Evolutionary conservation across 2,113 vertebrate genomes (phyloP), one percentile per base, ranked within the genome.

Genomic region (Phaethon lepturus): DNA sequence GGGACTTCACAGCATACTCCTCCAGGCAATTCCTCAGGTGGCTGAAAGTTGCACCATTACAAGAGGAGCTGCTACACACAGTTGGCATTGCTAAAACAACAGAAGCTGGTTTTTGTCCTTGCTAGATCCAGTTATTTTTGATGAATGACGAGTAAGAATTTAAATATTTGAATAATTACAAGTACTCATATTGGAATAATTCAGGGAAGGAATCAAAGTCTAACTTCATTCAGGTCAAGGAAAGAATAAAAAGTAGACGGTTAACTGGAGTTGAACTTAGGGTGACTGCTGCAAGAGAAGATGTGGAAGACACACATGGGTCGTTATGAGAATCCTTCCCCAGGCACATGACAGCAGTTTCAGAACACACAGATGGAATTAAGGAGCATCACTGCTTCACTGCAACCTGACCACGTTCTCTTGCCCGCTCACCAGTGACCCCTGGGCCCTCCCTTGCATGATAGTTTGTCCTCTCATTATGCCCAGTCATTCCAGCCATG

Each of bases 391-490:
- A 62, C 42, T 58, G 6, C 45, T 50, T 44, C 72, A 74, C 17
- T 25, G 23, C 26, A 45, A 4, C 28, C 38, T 44, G 6, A 25
- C 29, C 9, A 35, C 0, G 0, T 25, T 59, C 53, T 15, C 35
- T 40, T 38, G 24, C 11, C 38, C 24, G 40, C 24, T 69, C 35
- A 16, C 24, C 29, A 38, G 23, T 64, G 11, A 73, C 23, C 23
- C 20, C 25, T 49, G 59, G 15, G 33, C 44, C 35, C 14, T 86
- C 42, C 40, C 42, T 63, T 75, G 92, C 50, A 62, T 15, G 2
- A 31, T 22, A 22, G 5, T 28, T 42, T 71, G 68, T 53, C 17
- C 22, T 55, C 44, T 87, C 52, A 81, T 78, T 47, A 89, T 67
- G 60, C 17, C 31, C 66, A 6, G 15, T 81, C 66, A 84, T 50